Base-by-base conservation (phyloP, 2,113 vertebrate genomes). In the Oreochromis spilurus region DNA sequence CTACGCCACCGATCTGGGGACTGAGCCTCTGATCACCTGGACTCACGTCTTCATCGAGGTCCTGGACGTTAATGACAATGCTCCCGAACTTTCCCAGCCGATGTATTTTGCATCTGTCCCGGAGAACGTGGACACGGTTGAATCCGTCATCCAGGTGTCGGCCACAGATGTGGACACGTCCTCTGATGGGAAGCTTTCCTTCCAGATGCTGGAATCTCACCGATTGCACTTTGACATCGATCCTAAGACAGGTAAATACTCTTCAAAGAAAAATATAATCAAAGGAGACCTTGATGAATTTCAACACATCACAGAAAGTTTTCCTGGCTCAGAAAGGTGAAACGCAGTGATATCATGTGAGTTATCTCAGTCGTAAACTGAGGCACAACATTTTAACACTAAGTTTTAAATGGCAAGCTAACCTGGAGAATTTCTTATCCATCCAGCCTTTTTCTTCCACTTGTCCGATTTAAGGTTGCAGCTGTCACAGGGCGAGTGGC, bases 1-100 rank as follows among this genome's bases (percentile, higher is more conserved):
- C 19, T 94, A 97, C 24, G 98, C 96, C 53, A 97, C 96, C 34
- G 99, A 99, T 85, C 91, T 96, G 88, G 98, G 98, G 3, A 97
- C 97, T 0, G 57, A 97, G 58, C 97, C 98, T 36, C 93, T 98
- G 55, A 92, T 95, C 34, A 96, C 98, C 40, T 96, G 97, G 91
- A 97, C 97, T n/a, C 97, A 99, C 89, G 96, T 99, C 91, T 99
- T 96, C 92, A 94, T 99, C 78, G 98, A 98, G 88, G 97, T 99
- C 79, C 94, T 91, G 0, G 98, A 99, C 60, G 89, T 98, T 43
- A 99, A 99, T n/a, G 99, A 99, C 91, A 99, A 98, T 77, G 95
- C 97, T 8, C 99, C 99, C 2, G 97, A 96, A 86, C 96, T 98
- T 83, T 97, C 97, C 52, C 97, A 96, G 87, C 97, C 98, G 0